A percentile compares a stretch with the other conserved stretches of the same genome.
phyloP scores from a whole-genome alignment of 2,888 invertebrate genomes.

The Calliphora vomitoria region DNA sequence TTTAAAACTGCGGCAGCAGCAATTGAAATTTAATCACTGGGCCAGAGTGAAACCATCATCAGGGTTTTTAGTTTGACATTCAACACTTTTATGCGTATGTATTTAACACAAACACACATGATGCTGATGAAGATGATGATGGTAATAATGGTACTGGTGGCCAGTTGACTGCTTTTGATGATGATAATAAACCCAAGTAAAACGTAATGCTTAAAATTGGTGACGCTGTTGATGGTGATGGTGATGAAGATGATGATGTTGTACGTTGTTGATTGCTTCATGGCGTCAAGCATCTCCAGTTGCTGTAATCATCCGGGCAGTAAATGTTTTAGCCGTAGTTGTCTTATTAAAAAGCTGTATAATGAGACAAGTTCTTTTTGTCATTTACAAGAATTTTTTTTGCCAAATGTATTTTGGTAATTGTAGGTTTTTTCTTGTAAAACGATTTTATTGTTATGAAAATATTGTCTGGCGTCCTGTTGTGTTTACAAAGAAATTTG shows the following conservation, averaged over 20 bases:
- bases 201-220: conserved; percentile 14
- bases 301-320: conserved; percentile 31
- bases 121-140: neutral
- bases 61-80: conserved; percentile 33
- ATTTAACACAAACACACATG: conserved; percentile 15
- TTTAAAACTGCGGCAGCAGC: conserved; percentile 2
- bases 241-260: conserved; percentile 23
- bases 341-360: conserved; percentile 64
- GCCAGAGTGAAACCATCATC: neutral
- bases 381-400: neutral
- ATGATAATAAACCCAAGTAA: conserved; percentile 31
- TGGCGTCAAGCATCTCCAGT: conserved; percentile 59
- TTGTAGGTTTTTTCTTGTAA: conserved; percentile 18
- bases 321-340: conserved; percentile 49
- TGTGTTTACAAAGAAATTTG: conserved; percentile 31
- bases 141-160: neutral
- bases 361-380: conserved; percentile 65
- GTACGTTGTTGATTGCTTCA: conserved; percentile 19
- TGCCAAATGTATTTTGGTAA: conserved; percentile 16
- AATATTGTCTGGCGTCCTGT: conserved; percentile 31
- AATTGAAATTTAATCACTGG: conserved; percentile 40
- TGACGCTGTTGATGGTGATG: conserved; percentile 22
- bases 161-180: neutral
- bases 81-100: conserved; percentile 41
- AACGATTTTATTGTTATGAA: neutral